phyloP scores from a whole-genome alignment of 2,113 vertebrate genomes.

The Oxyruncus cristatus region DNA sequence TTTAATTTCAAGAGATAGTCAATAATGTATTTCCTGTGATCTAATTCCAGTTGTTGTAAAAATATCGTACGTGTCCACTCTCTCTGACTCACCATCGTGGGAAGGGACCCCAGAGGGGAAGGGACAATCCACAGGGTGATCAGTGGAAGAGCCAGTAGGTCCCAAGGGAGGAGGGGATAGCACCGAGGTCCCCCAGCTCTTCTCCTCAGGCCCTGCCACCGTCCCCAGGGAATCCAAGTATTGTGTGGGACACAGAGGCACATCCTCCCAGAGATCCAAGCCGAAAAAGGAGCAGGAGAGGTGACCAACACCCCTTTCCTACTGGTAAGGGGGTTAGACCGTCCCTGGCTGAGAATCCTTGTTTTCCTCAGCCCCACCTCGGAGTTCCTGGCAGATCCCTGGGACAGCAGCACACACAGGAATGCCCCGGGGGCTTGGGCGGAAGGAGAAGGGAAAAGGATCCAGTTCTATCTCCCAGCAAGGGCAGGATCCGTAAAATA shows the following conservation, averaged over 20 bases:
- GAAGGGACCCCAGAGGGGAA: background rate
- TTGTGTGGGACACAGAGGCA: fast-evolving
- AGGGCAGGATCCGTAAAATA: background rate
- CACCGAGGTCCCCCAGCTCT: background rate
- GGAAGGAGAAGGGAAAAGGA: background rate
- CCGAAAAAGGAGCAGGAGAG: background rate
- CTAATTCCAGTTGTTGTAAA: background rate
- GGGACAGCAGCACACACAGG: background rate
- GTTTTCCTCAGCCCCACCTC: background rate
- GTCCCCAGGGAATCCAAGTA: fast-evolving
- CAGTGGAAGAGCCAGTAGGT: fast-evolving
- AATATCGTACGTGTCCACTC: background rate
- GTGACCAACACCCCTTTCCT: background rate
- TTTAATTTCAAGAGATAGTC: background rate
- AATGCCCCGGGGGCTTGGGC: background rate
- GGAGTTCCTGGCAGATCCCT: background rate
- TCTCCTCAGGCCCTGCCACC: fast-evolving
- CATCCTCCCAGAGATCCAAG: too few relatives aligned
- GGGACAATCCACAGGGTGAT: background rate
- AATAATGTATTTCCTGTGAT: background rate
- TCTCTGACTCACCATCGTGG: background rate
- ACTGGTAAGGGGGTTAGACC: background rate
- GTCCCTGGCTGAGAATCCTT: too few relatives aligned
- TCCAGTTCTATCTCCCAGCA: background rate
- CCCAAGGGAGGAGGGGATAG: background rate